Evolutionary conservation across 2,888 invertebrate genomes (phyloP).

Genomic region (Adelphocoris suturalis): DNA sequence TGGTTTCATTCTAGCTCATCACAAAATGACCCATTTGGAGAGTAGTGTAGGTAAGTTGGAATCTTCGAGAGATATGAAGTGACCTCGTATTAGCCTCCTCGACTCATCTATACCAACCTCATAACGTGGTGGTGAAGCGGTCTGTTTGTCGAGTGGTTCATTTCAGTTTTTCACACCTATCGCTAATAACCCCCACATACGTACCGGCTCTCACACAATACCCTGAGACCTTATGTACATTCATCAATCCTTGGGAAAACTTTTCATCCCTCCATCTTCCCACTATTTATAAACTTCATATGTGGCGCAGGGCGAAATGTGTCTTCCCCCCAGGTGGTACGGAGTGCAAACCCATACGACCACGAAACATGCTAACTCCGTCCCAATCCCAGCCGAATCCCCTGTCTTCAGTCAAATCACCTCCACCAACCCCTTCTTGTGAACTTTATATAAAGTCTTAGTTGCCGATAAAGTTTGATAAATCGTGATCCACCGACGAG

Average conservation of each 20-base stretch:
- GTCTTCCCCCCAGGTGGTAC: background rate
- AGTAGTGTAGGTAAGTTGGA: no score
- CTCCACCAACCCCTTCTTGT: background rate
- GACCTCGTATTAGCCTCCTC: no score
- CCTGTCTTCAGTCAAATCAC: background rate
- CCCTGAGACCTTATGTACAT: background rate
- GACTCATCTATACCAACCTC: no score
- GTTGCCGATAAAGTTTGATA: conserved; percentile 21
- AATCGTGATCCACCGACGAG: background rate
- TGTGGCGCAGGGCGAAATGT: background rate
- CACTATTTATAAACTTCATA: conserved; percentile 55
- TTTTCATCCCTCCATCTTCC: conserved; percentile 22
- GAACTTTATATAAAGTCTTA: conserved; percentile 23
- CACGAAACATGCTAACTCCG: conserved; percentile 28
- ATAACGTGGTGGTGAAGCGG: background rate
- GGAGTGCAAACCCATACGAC: conserved; percentile 45
- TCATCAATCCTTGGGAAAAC: background rate
- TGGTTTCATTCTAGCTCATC: no score
- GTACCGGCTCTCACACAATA: background rate
- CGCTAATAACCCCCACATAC: background rate
- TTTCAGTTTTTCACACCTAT: background rate
- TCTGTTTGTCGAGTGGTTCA: background rate
- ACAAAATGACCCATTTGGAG: no score
- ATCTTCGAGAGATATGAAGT: no score
- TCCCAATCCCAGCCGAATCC: conserved; percentile 28